Conservation (phyloP, 2,797 vertebrate genomes). For the Cryptoprocta ferox region DNA sequence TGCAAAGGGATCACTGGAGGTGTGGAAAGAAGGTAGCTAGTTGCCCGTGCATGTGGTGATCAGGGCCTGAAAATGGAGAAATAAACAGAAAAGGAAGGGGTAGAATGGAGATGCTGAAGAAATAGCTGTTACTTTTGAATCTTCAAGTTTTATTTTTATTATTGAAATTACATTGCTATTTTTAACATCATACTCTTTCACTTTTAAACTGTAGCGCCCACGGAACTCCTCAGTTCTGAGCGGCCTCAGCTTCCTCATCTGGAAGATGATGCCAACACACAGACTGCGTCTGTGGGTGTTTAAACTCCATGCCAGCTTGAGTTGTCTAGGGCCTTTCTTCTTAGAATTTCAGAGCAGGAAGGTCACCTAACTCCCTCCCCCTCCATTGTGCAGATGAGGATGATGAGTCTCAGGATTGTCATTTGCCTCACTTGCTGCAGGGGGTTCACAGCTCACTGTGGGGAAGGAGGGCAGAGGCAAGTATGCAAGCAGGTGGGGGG, state of each 20-base stretch:
- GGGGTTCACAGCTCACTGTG: neutral
- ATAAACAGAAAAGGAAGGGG: neutral
- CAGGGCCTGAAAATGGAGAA: neutral
- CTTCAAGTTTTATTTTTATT: neutral
- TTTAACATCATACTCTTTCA: neutral
- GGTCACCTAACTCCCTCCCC: neutral
- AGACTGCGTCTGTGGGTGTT: neutral
- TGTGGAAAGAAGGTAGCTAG: neutral
- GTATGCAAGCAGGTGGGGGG: neutral
- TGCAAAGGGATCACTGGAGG: neutral
- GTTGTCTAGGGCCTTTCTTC: neutral
- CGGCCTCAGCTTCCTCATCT: neutral
- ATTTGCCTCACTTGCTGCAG: neutral
- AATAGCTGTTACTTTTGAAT: constrained; percentile 9
- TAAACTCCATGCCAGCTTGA: neutral
- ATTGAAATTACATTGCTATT: constrained; percentile 11
- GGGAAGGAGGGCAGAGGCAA: neutral
- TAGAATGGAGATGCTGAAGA: neutral
- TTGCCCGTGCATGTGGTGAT: neutral
- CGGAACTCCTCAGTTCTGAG: neutral
- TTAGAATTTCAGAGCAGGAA: neutral
- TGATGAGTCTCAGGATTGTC: neutral
- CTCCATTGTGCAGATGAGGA: neutral
- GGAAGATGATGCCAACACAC: neutral
- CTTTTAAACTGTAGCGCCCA: neutral